phyloP scores from a whole-genome alignment of 2,797 vertebrate genomes.

The Brachymystax lenok region DNA sequence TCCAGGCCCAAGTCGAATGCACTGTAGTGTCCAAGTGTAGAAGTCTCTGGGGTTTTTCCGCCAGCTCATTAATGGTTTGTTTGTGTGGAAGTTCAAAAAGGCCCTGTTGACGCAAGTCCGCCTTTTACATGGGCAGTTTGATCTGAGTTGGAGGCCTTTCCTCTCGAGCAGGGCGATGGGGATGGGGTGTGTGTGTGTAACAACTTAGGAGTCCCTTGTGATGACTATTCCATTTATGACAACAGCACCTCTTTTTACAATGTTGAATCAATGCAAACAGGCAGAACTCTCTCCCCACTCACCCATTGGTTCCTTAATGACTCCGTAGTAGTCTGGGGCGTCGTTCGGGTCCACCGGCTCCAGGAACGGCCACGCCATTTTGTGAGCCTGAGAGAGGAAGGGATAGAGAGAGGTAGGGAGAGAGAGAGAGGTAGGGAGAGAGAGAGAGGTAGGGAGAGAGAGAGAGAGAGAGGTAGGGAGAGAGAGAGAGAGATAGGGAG shows the following conservation, averaged over 20 bases:
- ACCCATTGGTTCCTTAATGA: constrained; percentile 92
- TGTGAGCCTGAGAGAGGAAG: constrained; percentile 82
- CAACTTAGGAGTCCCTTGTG: constrained; percentile 1
- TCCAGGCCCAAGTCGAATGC: constrained; percentile 57
- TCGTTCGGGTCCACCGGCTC: constrained; percentile 87
- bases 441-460: background rate
- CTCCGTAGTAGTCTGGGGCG: constrained; percentile 87
- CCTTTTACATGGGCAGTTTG: constrained; percentile 72
- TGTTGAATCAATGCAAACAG: background rate
- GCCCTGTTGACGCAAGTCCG: constrained; percentile 67
- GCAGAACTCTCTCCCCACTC: constrained; percentile 48
- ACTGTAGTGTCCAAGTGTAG: constrained; percentile 9
- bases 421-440: constrained; percentile 11
- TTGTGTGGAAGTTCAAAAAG: constrained; percentile 75
- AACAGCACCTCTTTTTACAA: background rate
- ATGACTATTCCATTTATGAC: background rate
- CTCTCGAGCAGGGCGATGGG: constrained; percentile 12
- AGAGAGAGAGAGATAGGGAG: no score
- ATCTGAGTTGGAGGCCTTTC: constrained; percentile 75
- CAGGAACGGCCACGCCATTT: constrained; percentile 87
- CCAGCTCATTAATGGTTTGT: constrained; percentile 75
- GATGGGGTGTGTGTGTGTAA: background rate
- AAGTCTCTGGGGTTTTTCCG: constrained; percentile 53
- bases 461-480: no score
- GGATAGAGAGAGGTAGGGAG: background rate